phyloP scores from a whole-genome alignment of 2,797 vertebrate species.

The Catharus ustulatus region DNA sequence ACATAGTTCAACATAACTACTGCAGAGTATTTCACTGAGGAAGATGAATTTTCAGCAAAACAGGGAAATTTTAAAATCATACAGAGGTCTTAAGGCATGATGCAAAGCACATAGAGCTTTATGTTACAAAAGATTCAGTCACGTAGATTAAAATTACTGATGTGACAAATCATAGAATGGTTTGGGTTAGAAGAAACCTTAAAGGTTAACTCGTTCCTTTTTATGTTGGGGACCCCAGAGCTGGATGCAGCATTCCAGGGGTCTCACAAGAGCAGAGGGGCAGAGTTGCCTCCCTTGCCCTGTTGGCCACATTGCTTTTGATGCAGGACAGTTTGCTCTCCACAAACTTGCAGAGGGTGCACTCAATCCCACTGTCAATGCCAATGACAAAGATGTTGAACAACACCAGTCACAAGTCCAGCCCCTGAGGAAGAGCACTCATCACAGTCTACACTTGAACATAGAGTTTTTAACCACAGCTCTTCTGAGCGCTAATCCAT shows the following conservation, averaged over 20 bases:
- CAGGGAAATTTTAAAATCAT: neutral
- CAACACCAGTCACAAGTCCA: neutral
- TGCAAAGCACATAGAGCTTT: neutral
- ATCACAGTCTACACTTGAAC: rapidly evolving
- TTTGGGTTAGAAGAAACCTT: neutral
- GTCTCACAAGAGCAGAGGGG: neutral
- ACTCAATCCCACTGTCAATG: neutral
- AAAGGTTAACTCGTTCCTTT: neutral
- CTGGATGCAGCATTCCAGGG: neutral
- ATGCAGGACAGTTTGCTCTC: neutral
- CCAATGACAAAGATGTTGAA: neutral
- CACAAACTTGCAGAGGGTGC: neutral
- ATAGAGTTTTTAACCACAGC: neutral
- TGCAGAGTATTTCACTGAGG: neutral
- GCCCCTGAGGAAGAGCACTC: neutral
- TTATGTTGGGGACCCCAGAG: neutral
- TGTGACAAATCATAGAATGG: neutral
- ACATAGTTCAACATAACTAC: neutral
- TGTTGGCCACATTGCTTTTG: rapidly evolving
- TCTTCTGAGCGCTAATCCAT: neutral
- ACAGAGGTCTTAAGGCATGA: neutral
- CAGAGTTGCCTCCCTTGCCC: neutral
- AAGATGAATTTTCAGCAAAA: neutral
- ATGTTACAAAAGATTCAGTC: neutral
- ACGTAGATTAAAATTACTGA: neutral